phyloP scores from a whole-genome alignment of 2,113 vertebrate genomes.

The Notechis scutatus region DNA sequence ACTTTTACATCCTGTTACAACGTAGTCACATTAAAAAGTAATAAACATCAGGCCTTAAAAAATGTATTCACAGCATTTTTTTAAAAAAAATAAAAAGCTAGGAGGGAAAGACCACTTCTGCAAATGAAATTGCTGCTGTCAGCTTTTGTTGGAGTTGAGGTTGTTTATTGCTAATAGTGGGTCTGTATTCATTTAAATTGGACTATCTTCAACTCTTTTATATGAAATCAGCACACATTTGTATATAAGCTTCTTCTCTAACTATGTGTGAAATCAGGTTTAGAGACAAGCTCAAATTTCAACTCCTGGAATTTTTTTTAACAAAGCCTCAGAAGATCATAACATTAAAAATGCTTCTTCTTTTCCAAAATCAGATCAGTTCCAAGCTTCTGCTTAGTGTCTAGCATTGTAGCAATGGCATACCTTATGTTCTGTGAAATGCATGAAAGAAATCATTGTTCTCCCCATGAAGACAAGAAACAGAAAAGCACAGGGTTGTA shows the following conservation, averaged over 20 bases:
- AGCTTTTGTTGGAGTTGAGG: not conserved
- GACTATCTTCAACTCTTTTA: slow-evolving; percentile 29
- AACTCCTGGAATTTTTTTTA: slow-evolving; percentile 11
- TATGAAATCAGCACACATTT: slow-evolving; percentile 11
- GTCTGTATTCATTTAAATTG: slow-evolving; percentile 15
- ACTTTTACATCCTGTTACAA: slow-evolving; percentile 21
- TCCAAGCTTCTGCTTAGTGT: slow-evolving; percentile 17
- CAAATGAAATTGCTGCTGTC: slow-evolving; percentile 16
- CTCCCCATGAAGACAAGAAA: not conserved
- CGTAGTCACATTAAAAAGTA: slow-evolving; percentile 28
- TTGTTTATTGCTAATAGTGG: slow-evolving; percentile 31
- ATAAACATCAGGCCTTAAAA: slow-evolving; percentile 11
- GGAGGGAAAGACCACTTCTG: not conserved
- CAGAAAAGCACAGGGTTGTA: not conserved
- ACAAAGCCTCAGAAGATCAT: slow-evolving; percentile 1
- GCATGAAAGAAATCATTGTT: not conserved
- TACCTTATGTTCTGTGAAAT: slow-evolving; percentile 3
- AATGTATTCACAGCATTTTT: slow-evolving; percentile 29
- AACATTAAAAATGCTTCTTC: slow-evolving; percentile 8
- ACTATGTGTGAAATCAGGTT: slow-evolving; percentile 15
- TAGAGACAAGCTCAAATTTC: slow-evolving; percentile 1
- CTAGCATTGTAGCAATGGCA: slow-evolving; percentile 24
- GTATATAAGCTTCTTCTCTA: not conserved
- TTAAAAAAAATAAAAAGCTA: slow-evolving; percentile 22
- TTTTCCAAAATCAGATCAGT: slow-evolving; percentile 21